Evolutionary conservation across 2,113 vertebrate genomes (phyloP).

Genomic region (Bubo scandiacus): DNA sequence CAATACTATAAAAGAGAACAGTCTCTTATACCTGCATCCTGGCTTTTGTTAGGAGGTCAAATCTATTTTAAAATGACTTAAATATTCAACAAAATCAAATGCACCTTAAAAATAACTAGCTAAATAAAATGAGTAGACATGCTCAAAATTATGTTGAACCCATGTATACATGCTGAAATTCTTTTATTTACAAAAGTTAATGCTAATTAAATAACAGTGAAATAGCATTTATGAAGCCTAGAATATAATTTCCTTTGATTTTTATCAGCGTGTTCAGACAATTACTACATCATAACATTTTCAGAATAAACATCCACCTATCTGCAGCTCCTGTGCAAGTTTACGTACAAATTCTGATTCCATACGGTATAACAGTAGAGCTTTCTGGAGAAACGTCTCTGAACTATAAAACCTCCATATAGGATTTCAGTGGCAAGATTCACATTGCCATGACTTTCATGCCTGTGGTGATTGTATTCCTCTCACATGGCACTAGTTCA

Average conservation of each 20-base stretch:
- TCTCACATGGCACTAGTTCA: background rate
- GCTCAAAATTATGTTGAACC: background rate
- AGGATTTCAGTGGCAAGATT: background rate
- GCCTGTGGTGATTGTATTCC: background rate
- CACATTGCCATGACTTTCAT: background rate
- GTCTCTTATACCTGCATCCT: background rate
- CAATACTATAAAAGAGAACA: background rate
- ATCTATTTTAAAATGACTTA: background rate
- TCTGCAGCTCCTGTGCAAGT: background rate
- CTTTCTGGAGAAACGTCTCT: background rate
- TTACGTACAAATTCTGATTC: background rate
- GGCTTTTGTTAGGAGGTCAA: background rate
- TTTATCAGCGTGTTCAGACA: background rate
- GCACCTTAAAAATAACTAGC: background rate
- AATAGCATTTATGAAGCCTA: background rate
- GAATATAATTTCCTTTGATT: background rate
- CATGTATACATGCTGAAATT: background rate
- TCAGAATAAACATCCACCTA: background rate
- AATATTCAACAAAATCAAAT: background rate
- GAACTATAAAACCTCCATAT: background rate
- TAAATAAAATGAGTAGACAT: background rate
- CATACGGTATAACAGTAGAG: background rate
- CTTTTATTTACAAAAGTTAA: background rate
- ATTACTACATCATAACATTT: background rate
- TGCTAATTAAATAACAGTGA: background rate